Conservation (phyloP, 2,113 vertebrate genomes). For the Elanus axillaris region DNA sequence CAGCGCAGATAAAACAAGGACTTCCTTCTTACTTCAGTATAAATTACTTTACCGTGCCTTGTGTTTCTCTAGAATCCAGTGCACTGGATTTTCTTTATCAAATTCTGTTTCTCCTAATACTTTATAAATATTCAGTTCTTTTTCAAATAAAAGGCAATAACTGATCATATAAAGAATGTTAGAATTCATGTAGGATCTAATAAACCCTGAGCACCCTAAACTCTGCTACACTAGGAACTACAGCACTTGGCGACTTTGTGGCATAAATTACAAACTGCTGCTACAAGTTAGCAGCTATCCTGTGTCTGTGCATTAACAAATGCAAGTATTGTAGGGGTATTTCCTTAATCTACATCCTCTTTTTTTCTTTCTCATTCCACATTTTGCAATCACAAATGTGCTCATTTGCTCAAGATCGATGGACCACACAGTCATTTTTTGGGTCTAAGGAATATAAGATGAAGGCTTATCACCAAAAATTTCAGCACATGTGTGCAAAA, state of each 20-base stretch:
- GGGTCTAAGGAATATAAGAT: not conserved
- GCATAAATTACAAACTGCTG: not conserved
- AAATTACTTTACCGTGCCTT: not conserved
- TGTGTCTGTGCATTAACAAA: not conserved
- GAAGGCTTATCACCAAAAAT: not conserved
- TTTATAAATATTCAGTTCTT: not conserved
- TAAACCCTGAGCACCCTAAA: not conserved
- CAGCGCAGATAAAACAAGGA: not conserved
- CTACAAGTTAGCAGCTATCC: not conserved
- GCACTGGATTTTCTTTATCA: not conserved
- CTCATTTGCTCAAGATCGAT: not conserved
- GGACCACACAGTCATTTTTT: not conserved
- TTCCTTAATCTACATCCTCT: not conserved
- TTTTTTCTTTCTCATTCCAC: not conserved
- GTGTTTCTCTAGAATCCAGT: not conserved
- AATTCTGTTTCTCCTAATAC: not conserved
- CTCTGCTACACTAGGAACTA: not conserved
- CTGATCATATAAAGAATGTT: not conserved
- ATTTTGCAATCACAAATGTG: not conserved
- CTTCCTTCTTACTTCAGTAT: not conserved
- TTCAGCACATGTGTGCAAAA: not conserved
- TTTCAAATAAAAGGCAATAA: not conserved
- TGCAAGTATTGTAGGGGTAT: rapidly evolving
- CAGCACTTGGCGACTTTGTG: not conserved
- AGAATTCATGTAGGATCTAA: not conserved